Percentiles rank a stretch among this genome's conserved stretches.
Evolutionary conservation across 2,797 vertebrate genomes (phyloP).

Genomic region (Pipistrellus kuhlii): DNA sequence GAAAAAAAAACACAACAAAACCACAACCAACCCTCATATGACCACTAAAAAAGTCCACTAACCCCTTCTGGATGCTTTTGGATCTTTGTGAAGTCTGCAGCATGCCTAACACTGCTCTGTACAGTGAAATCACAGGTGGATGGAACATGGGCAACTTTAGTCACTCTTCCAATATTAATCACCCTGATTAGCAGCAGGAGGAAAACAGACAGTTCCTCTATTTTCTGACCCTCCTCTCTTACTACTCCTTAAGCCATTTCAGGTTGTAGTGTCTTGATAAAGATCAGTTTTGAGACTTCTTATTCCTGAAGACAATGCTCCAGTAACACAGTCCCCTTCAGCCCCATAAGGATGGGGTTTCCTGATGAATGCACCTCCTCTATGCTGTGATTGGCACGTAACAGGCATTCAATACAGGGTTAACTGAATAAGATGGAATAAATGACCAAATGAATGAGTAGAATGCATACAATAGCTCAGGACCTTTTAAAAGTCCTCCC

Average conservation of each 20-base stretch:
- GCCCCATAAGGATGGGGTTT: not conserved
- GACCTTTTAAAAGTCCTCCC: not conserved
- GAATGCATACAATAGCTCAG: not conserved
- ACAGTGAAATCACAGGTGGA: not conserved
- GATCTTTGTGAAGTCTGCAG: not conserved
- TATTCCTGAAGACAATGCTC: not conserved
- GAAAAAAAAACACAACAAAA: not conserved
- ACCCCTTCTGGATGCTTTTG: not conserved
- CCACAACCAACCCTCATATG: not conserved
- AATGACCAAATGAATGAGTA: not conserved
- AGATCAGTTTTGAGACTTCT: not conserved
- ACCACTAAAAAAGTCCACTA: not conserved
- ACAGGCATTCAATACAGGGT: not conserved
- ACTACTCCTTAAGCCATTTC: not conserved
- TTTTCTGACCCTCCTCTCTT: not conserved
- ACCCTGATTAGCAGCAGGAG: not conserved
- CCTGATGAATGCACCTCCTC: not conserved
- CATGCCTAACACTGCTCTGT: not conserved
- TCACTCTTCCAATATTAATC: not conserved
- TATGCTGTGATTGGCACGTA: not conserved
- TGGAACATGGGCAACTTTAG: not conserved
- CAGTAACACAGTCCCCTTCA: not conserved
- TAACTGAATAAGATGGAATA: not conserved
- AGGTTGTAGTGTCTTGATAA: not conserved
- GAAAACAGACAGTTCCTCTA: not conserved